These are phyloP conservation scores for Heteractis magnifica DNA, from an alignment of 92 coral and sea anemone genomes.

Conservation along the genomic window DNA sequence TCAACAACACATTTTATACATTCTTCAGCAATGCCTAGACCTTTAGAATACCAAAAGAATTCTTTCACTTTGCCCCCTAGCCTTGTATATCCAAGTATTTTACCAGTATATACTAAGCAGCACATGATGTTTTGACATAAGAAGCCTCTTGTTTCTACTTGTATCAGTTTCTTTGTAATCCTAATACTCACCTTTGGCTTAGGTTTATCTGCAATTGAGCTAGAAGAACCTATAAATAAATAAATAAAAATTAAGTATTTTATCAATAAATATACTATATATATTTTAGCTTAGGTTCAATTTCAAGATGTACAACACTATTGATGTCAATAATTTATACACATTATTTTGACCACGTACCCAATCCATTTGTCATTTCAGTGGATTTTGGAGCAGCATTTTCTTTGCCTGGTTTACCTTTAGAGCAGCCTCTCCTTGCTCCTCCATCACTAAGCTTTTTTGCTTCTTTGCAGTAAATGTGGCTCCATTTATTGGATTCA, in stretches of 20 bases:
- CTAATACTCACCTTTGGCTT: not conserved
- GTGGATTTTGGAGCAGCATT: constrained; percentile 22
- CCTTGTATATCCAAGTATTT: too few relatives aligned
- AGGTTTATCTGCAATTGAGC: not conserved
- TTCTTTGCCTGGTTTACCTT: constrained; percentile 23
- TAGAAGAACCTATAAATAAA: not conserved
- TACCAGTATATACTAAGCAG: too few relatives aligned
- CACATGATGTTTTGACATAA: too few relatives aligned
- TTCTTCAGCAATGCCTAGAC: too few relatives aligned
- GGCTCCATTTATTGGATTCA: constrained; percentile 63
- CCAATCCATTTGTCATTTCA: constrained; percentile 47
- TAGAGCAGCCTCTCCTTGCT: constrained; percentile 24
- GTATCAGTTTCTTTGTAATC: not conserved
- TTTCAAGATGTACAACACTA: too few relatives aligned
- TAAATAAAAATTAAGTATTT: not conserved
- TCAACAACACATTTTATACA: too few relatives aligned
- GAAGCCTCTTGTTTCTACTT: too few relatives aligned
- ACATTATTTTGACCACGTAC: not conserved
- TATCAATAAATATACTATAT: not conserved
- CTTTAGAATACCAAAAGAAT: too few relatives aligned
- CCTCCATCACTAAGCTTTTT: constrained; percentile 42
- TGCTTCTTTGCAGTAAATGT: constrained; percentile 57
- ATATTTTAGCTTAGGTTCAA: too few relatives aligned
- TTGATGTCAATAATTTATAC: too few relatives aligned
- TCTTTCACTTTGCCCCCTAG: too few relatives aligned